Evolutionary conservation across 2,113 vertebrate species (phyloP).

Genomic region (Aix galericulata): DNA sequence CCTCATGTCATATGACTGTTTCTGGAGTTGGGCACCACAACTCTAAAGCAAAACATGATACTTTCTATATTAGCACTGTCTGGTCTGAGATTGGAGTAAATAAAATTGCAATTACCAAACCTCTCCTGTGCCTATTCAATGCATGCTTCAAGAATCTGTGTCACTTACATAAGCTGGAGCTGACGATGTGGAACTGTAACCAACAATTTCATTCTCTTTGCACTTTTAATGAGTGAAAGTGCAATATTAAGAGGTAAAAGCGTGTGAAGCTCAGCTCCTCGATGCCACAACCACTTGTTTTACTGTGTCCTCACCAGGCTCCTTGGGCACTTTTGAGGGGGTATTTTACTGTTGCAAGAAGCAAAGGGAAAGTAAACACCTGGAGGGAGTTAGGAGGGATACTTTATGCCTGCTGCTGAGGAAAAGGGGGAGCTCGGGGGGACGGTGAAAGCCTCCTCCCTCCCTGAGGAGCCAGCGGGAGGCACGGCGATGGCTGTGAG

Average conservation of each 20-base stretch:
- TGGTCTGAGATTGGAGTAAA: background rate
- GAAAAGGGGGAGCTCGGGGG: background rate
- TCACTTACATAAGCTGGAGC: background rate
- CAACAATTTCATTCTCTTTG: background rate
- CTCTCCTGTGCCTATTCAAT: background rate
- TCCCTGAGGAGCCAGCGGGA: too few species aligned
- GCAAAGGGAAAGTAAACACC: background rate
- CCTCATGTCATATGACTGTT: background rate
- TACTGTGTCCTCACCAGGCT: background rate
- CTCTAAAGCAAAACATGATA: background rate
- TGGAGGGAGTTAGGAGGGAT: rapidly evolving
- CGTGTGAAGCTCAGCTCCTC: background rate
- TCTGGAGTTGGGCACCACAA: rapidly evolving
- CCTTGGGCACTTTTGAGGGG: background rate
- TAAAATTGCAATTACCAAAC: background rate
- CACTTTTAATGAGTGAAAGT: background rate
- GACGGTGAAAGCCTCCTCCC: background rate
- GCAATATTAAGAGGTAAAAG: background rate
- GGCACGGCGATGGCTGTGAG: too few species aligned
- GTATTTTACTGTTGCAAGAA: background rate
- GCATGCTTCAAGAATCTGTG: background rate
- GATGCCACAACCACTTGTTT: background rate
- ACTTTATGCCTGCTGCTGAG: background rate
- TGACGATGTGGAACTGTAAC: background rate
- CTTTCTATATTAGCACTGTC: background rate